phyloP scores from a whole-genome alignment of 2,888 invertebrate species.

The Zygaena filipendulae region DNA sequence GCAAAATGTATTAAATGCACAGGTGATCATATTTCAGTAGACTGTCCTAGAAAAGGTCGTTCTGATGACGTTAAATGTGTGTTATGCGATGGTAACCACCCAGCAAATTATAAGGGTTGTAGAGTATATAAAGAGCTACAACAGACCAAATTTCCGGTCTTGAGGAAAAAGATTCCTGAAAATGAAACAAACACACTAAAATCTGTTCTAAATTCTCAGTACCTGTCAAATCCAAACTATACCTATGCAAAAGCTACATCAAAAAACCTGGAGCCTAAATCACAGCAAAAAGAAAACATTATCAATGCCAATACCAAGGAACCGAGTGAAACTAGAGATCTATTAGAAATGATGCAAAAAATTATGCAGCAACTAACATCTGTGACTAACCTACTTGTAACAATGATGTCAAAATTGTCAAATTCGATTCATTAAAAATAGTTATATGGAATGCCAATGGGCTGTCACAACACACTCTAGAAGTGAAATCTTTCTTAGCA shows the following conservation, averaged over 20 bases:
- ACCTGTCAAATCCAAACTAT: background rate
- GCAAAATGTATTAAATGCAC: conserved; percentile 5
- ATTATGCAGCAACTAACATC: background rate
- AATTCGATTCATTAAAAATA: background rate
- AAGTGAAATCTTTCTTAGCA: conserved; percentile 10
- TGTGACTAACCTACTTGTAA: background rate
- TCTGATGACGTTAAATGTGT: conserved; percentile 17
- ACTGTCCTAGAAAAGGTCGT: conserved; percentile 13
- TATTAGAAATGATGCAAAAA: background rate
- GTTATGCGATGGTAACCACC: conserved; percentile 19
- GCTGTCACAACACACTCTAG: background rate
- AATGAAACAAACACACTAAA: background rate
- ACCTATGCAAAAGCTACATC: background rate
- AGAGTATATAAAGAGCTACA: conserved; percentile 15
- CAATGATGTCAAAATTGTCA: background rate
- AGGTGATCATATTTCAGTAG: background rate
- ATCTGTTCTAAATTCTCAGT: background rate
- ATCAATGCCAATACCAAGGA: background rate
- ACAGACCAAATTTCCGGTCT: conserved; percentile 3
- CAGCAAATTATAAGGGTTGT: conserved; percentile 18
- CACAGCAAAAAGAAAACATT: background rate
- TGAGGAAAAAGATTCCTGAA: background rate
- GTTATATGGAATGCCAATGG: background rate
- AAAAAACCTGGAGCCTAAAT: background rate
- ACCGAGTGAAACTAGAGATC: background rate